phyloP scores from a whole-genome alignment of 2,113 vertebrate genomes.

The Oceanites oceanicus region DNA sequence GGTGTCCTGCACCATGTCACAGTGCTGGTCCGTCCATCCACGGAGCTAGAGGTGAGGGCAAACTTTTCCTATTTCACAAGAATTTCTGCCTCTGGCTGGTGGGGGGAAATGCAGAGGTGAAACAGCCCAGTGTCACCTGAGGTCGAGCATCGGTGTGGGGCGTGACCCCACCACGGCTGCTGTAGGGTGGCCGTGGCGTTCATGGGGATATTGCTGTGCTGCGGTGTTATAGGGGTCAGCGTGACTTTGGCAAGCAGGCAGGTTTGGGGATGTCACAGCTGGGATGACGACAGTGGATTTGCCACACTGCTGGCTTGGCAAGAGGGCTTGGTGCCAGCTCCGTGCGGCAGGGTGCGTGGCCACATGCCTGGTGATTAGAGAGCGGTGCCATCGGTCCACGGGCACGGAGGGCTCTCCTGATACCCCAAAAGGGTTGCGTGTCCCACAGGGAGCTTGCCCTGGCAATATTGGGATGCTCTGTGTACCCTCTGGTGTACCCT shows the following conservation, averaged over 20 bases:
- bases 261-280: not conserved
- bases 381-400: fast-evolving
- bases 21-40: not conserved
- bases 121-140: not conserved
- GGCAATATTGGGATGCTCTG: not conserved
- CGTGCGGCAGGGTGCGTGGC: fast-evolving
- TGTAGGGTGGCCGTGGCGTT: fast-evolving
- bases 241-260: not conserved
- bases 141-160: fast-evolving
- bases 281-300: not conserved
- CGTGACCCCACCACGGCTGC: fast-evolving
- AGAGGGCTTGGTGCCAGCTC: not conserved
- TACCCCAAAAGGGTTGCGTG: not conserved
- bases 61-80: not conserved
- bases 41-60: not conserved
- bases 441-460: fast-evolving
- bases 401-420: not conserved
- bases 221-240: fast-evolving
- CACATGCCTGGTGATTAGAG: not conserved
- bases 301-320: not conserved
- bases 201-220: fast-evolving
- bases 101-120: not conserved
- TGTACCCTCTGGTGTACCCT: not conserved
- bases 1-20: not conserved
- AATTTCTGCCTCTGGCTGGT: not conserved